Conservation (phyloP, 2,113 vertebrate species). For the Telmatochromis brachygnathus region DNA sequence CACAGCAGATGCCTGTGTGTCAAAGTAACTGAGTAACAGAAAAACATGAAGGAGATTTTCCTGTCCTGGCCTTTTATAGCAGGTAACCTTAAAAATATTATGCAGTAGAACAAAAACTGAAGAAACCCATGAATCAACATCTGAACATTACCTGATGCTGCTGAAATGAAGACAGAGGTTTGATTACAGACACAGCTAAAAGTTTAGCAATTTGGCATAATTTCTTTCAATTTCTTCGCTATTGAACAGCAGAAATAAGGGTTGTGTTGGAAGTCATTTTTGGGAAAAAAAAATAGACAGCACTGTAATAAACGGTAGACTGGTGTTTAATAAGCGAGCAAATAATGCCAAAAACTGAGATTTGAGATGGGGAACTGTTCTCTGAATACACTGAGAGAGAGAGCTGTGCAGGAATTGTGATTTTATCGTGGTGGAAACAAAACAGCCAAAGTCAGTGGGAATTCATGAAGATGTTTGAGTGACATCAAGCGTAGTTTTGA, state of each 20-base stretch:
- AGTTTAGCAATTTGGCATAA: background rate
- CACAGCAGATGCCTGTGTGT: background rate
- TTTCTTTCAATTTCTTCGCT: background rate
- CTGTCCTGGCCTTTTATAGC: background rate
- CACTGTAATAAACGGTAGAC: background rate
- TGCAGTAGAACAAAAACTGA: background rate
- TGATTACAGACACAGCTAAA: background rate
- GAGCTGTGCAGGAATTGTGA: background rate
- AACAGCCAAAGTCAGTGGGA: background rate
- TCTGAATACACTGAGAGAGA: background rate
- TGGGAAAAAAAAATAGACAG: background rate
- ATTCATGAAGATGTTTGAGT: background rate
- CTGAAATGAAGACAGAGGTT: background rate
- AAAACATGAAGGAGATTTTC: background rate
- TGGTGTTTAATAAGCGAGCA: background rate
- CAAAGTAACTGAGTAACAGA: background rate
- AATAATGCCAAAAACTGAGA: background rate
- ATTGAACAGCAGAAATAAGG: background rate
- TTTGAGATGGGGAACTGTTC: background rate
- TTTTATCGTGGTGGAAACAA: background rate
- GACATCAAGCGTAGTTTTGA: background rate
- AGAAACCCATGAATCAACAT: background rate
- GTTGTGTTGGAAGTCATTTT: background rate
- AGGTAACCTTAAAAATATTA: background rate
- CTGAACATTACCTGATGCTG: background rate